These are phyloP conservation scores for Ciconia boyciana DNA, from an alignment of 2,113 vertebrate genomes.

Conservation along the genomic window DNA sequence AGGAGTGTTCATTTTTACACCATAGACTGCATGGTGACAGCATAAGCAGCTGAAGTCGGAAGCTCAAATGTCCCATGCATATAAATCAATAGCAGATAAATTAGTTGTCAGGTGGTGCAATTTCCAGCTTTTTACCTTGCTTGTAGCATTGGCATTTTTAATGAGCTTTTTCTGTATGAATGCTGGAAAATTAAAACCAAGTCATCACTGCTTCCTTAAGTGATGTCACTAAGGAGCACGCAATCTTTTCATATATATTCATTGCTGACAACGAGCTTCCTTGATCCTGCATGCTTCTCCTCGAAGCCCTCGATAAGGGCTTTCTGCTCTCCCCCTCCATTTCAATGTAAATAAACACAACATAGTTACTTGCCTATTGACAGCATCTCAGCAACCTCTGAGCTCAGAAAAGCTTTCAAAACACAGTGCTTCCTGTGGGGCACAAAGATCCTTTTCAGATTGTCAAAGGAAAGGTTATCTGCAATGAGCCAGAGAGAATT, in stretches of 20 bases:
- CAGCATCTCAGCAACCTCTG: background rate
- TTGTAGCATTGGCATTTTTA: background rate
- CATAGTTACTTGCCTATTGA: background rate
- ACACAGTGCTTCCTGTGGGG: background rate
- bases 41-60: background rate
- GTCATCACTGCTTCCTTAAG: background rate
- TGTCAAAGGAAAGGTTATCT: conserved; percentile 8
- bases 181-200: background rate
- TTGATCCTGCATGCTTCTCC: background rate
- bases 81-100: background rate
- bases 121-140: background rate
- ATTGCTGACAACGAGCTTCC: background rate
- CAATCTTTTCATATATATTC: background rate
- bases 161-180: background rate
- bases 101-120: background rate
- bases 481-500: background rate
- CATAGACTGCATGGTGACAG: background rate
- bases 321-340: background rate
- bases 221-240: background rate
- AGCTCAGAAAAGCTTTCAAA: background rate
- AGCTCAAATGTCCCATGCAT: background rate
- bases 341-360: background rate
- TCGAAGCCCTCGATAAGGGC: background rate
- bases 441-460: background rate
- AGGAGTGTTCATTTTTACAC: background rate